A percentile compares a stretch with the other conserved stretches of the same genome.
Conservation (phyloP, 2,888 invertebrate genomes). For the Abrostola tripartita region DNA sequence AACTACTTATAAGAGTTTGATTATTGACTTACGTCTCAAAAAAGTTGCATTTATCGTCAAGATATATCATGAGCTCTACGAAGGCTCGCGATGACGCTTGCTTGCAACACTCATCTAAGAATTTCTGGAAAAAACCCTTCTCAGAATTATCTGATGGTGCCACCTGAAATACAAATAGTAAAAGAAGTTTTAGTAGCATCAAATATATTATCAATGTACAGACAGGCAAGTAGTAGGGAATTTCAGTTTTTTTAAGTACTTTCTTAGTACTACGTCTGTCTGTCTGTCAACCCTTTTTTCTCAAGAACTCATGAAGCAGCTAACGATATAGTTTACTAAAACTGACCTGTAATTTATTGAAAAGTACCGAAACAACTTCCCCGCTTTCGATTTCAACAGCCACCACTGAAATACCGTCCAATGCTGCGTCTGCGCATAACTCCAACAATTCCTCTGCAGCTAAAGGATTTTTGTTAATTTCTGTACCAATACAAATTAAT, state of each 20-base stretch:
- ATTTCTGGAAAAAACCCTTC: conserved; percentile 87
- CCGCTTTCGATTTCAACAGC: conserved; percentile 86
- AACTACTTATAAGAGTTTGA: too few relatives aligned
- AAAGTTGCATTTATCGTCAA: conserved; percentile 89
- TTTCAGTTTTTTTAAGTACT: too few relatives aligned
- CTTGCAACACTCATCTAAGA: conserved; percentile 86
- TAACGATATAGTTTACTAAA: too few relatives aligned
- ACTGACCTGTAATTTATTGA: conserved; percentile 90
- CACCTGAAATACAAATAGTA: conserved; percentile 74
- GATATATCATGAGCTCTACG: conserved; percentile 90
- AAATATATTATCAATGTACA: too few relatives aligned
- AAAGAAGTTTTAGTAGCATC: too few relatives aligned
- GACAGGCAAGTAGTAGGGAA: too few relatives aligned
- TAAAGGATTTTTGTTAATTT: conserved; percentile 84
- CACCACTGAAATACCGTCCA: conserved; percentile 90
- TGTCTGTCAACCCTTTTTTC: too few relatives aligned
- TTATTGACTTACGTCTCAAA: conserved; percentile 88
- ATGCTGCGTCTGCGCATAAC: conserved; percentile 87
- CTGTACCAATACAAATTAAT: conserved; percentile 86
- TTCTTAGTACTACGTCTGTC: too few relatives aligned
- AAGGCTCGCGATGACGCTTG: conserved; percentile 87
- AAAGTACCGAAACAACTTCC: conserved; percentile 88
- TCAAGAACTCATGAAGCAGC: too few relatives aligned
- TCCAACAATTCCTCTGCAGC: conserved; percentile 89
- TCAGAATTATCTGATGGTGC: conserved; percentile 70